Evolutionary conservation across 2,797 vertebrate species (phyloP), one percentile per base, ranked within the genome.

Genomic region (Sebastes hopkinsi): DNA sequence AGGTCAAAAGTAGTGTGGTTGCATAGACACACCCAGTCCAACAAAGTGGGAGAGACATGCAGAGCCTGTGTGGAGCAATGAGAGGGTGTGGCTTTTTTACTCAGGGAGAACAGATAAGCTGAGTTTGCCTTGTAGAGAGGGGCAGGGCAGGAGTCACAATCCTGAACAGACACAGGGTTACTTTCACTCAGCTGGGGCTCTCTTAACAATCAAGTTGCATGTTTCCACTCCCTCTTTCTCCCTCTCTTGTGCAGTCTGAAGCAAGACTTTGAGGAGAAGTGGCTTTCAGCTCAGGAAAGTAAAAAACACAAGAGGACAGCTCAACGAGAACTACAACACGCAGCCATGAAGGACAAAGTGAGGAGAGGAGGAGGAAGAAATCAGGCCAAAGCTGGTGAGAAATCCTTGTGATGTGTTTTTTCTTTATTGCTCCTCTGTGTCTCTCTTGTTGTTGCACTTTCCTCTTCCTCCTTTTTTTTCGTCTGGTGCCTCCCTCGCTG

Each of bases 341-440:
- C 79, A 91, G 84, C 88, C 81, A 96, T 96, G 96, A 96, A 94
- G 89, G 95, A 96, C 88, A 94, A 95, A 86, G 84, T 89, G 25
- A 96, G 87, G 82, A 93, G 81, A 92, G 92, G 92, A 90, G 95
- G 90, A 83, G 95, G 92, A 83, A 90, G 85, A 85, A 92, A 88
- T 90, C 94, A 92, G 79, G 90, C 84, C 75, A 92, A 93, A 58
- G 65, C 84, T 88, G 95, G 96, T 96, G 86, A 95, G 93, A 86
- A 90, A 86, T 78, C 36, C 30, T 60, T 76, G 55, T 14, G 11
- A 23, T 62, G 20, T 72, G 25, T 88, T 75, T 75, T 18, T 27
- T 71, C 72, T 58, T 73, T 59, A 50, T 50, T 55, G 29, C 55
- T 30, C 22, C 52, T 32, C 50, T 59, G 20, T 66, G 54, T 60